phyloP scores from a whole-genome alignment of 2,888 invertebrate species.

The Parthenolecanium corni region DNA sequence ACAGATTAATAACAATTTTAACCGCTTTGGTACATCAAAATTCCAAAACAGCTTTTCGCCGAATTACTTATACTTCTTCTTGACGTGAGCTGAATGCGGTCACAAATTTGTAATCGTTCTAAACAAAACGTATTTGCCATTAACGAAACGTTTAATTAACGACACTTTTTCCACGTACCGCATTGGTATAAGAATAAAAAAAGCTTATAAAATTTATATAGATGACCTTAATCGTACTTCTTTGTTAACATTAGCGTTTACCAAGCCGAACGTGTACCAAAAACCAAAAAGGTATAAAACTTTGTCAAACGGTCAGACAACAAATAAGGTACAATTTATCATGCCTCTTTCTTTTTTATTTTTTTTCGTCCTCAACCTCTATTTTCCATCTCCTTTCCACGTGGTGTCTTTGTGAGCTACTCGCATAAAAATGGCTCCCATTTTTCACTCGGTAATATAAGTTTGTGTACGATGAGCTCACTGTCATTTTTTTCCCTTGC shows the following conservation, averaged over 20 bases:
- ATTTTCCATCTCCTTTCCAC: too few relatives aligned
- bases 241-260: neutral
- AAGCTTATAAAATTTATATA: neutral
- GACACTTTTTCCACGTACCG: neutral
- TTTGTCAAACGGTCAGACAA: constrained; percentile 22
- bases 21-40: too few relatives aligned
- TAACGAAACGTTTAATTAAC: neutral
- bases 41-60: too few relatives aligned
- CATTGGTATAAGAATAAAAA: neutral
- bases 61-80: too few relatives aligned
- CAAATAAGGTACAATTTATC: constrained; percentile 20
- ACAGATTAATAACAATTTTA: too few relatives aligned
- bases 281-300: constrained; percentile 3
- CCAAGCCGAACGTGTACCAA: neutral
- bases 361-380: too few relatives aligned
- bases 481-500: constrained; percentile 5
- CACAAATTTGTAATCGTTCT: neutral
- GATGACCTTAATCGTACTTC: neutral
- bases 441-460: constrained; percentile 13
- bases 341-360: neutral
- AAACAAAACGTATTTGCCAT: neutral
- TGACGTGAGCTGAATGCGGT: too few relatives aligned
- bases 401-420: neutral
- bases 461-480: constrained; percentile 5
- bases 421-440: constrained; percentile 12